phyloP scores from a whole-genome alignment of 2,888 invertebrate genomes.

The Hydraecia micacea region DNA sequence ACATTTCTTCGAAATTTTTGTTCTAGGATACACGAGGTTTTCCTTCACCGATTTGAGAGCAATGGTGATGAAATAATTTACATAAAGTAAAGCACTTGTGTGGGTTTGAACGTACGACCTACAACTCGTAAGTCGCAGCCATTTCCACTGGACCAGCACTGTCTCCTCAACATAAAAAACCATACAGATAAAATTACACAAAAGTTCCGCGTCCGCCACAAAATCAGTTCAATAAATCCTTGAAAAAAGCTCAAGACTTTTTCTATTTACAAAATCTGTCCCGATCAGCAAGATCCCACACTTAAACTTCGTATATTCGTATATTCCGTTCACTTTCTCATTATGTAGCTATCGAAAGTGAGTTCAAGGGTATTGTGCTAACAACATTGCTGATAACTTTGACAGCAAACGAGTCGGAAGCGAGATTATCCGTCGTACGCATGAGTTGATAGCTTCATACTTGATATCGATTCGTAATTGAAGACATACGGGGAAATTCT shows the following conservation, averaged over 20 bases:
- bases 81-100: background rate
- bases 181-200: background rate
- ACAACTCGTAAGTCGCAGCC: background rate
- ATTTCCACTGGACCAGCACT: background rate
- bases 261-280: constrained; percentile 50
- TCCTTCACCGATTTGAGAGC: background rate
- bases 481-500: constrained; percentile 6
- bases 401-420: constrained; percentile 67
- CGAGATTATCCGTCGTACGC: constrained; percentile 70
- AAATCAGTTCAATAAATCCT: constrained; percentile 21
- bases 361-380: constrained; percentile 68
- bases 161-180: background rate
- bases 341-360: constrained; percentile 32
- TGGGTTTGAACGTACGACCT: background rate
- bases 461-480: constrained; percentile 46
- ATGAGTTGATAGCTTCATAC: constrained; percentile 63
- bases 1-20: background rate
- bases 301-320: constrained; percentile 27
- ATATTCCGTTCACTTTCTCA: constrained; percentile 36
- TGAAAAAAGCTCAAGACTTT: constrained; percentile 16
- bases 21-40: background rate
- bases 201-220: background rate
- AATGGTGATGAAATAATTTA: background rate
- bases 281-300: constrained; percentile 43
- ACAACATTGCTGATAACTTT: constrained; percentile 71